Base-by-base conservation (phyloP, 2,888 invertebrate genomes). In the Eupithecia subumbrata region DNA sequence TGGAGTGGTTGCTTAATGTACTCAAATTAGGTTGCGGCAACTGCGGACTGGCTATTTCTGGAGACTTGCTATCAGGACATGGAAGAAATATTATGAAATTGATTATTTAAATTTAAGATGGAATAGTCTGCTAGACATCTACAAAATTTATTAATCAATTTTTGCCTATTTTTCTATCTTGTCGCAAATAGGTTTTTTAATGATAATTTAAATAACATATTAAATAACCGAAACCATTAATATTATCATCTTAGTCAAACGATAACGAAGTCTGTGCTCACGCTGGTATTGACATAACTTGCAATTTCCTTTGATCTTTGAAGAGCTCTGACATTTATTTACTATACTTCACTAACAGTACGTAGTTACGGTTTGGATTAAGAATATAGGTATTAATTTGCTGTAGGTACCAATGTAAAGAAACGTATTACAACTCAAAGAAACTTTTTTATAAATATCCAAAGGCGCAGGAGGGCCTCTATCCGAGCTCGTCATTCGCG, bases 261-360 rank as follows among this genome's bases (percentile, higher is more conserved):
- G n/a, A 48, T 22, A 11, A n/a, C n/a, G n/a, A n/a, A 22, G 30
- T 18, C 8, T 30, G 30, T 30, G 63, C 7, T 16, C 16, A 18
- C 4, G 11, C 3, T 37, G 60, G 4, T 72, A 76, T 72, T 74
- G 71, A 74, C 69, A 74, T 69, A 74, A 74, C 68, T 73, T 71
- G 64, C 76, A 73, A 71, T 67, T 69, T 52, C 14, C 75, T 78
- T 77, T 76, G 78, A 78, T 72, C 71, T 64, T 70, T 40, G 30
- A 74, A 64, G 67, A 72, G 77, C 73, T 68, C 74, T 80, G 74
- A 77, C 76, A 79, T 60, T 67, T 78, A 79, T 81, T 80, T 80
- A 76, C 76, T 73, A 71, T n/a, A 75, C 67, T 71, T 77, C 79
- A 76, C 78, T 80, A n/a, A n/a, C n/a, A n/a, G n/a, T n/a, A n/a